phyloP scores from a whole-genome alignment of 2,888 invertebrate genomes.

The Phasia obesa region DNA sequence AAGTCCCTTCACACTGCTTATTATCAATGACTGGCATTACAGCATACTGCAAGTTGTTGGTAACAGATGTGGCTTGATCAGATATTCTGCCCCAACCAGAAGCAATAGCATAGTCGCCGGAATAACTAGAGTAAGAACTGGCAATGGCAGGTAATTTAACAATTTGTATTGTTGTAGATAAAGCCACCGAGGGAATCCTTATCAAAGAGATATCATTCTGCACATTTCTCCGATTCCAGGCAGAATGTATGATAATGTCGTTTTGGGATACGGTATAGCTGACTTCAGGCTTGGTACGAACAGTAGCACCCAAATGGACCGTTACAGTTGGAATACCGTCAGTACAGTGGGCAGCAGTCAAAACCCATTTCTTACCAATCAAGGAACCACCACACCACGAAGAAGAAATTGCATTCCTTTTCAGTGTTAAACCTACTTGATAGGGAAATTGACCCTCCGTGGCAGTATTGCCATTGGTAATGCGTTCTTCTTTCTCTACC shows the following conservation, averaged over 20 bases:
- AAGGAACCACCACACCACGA: constrained; percentile 79
- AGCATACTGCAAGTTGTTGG: constrained; percentile 72
- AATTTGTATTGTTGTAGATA: no score
- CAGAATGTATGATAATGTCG: no score
- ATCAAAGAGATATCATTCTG: no score
- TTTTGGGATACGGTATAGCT: no score
- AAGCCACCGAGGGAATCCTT: no score
- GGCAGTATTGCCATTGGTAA: constrained; percentile 72
- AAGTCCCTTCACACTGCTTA: constrained; percentile 58
- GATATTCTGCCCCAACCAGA: constrained; percentile 77
- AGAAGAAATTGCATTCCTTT: no score
- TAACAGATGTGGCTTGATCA: constrained; percentile 71
- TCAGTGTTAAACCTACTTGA: constrained; percentile 75
- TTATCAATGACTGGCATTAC: constrained; percentile 71
- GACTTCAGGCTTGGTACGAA: constrained; percentile 64
- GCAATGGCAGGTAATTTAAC: no score
- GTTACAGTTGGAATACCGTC: constrained; percentile 73
- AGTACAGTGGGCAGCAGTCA: constrained; percentile 79
- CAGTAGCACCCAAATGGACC: constrained; percentile 75
- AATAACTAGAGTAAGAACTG: no score
- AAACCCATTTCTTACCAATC: constrained; percentile 75
- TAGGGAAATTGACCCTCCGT: constrained; percentile 70
- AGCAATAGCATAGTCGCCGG: no score
- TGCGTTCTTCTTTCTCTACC: constrained; percentile 52
- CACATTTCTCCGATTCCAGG: no score